These are phyloP conservation scores for Peromyscus leucopus DNA, from an alignment of 2,113 vertebrate genomes.

Conservation along the genomic window DNA sequence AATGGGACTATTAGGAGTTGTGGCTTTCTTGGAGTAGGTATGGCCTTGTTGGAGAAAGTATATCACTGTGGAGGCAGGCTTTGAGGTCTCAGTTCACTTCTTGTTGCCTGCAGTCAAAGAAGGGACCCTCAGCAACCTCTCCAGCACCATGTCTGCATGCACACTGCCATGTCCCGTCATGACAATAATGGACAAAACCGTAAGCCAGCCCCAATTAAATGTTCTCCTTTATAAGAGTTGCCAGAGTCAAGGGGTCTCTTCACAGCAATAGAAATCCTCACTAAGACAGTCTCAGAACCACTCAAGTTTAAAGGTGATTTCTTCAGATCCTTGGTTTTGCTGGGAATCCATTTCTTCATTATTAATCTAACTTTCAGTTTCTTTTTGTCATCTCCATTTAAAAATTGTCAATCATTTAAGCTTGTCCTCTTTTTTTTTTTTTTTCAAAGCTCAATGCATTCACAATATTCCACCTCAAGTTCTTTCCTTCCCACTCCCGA, in stretches of 20 bases:
- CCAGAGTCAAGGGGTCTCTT: background rate
- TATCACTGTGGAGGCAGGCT: background rate
- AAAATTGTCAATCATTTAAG: background rate
- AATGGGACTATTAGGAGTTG: background rate
- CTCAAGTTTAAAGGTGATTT: background rate
- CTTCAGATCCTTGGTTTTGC: background rate
- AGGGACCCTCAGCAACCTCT: background rate
- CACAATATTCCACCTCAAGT: background rate
- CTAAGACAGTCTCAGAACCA: background rate
- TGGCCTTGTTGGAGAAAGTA: background rate
- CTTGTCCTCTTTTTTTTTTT: background rate
- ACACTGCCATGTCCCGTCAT: no score
- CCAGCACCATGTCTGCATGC: background rate
- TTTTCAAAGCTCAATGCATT: background rate
- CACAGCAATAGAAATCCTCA: background rate
- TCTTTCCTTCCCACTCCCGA: background rate
- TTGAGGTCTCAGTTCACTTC: background rate
- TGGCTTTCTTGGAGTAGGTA: background rate
- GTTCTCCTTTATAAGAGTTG: background rate
- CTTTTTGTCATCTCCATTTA: background rate
- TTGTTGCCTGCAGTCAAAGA: background rate
- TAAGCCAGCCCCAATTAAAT: background rate
- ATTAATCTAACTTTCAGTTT: background rate
- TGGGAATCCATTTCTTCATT: background rate
- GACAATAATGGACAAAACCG: background rate